phyloP scores from a whole-genome alignment of 2,113 vertebrate genomes.

The Pogonocichla stellata region DNA sequence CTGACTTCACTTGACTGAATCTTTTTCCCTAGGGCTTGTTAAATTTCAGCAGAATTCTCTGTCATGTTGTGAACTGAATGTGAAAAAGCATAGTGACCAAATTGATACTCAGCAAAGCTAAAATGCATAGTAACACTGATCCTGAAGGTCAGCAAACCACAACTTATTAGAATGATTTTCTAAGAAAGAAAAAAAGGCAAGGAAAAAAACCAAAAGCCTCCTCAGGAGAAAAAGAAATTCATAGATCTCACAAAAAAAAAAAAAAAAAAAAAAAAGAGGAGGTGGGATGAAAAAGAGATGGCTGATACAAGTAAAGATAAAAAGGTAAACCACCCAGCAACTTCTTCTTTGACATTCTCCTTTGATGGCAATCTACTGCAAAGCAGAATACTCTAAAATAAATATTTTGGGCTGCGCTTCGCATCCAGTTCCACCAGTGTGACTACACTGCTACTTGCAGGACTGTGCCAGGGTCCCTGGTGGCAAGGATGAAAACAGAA shows the following conservation, averaged over 20 bases:
- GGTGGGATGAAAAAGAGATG: neutral
- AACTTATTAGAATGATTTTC: slow-evolving; percentile 46
- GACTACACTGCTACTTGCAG: neutral
- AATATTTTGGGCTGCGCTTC: slow-evolving; percentile 31
- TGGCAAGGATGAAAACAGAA: slow-evolving; percentile 39
- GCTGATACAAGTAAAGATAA: neutral
- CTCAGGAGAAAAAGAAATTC: neutral
- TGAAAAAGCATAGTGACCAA: slow-evolving; percentile 23
- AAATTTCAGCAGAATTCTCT: slow-evolving; percentile 65
- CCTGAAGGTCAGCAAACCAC: slow-evolving; percentile 41
- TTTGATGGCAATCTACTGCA: neutral
- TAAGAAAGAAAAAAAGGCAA: neutral
- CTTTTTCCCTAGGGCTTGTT: slow-evolving; percentile 56
- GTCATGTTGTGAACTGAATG: slow-evolving; percentile 55
- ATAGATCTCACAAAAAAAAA: neutral
- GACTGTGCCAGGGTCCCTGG: neutral
- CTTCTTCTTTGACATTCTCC: neutral
- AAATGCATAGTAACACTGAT: slow-evolving; percentile 38
- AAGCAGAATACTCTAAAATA: slow-evolving; percentile 49
- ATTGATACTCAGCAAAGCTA: slow-evolving; percentile 51
- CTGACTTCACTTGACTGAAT: slow-evolving; percentile 65
- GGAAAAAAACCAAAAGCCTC: neutral
- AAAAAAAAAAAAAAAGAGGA: neutral
- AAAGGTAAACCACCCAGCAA: neutral
- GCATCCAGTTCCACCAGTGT: neutral